These are phyloP conservation scores for Oxystoma pomonae DNA, from an alignment of 2,888 invertebrate species.

Conservation along the genomic window DNA sequence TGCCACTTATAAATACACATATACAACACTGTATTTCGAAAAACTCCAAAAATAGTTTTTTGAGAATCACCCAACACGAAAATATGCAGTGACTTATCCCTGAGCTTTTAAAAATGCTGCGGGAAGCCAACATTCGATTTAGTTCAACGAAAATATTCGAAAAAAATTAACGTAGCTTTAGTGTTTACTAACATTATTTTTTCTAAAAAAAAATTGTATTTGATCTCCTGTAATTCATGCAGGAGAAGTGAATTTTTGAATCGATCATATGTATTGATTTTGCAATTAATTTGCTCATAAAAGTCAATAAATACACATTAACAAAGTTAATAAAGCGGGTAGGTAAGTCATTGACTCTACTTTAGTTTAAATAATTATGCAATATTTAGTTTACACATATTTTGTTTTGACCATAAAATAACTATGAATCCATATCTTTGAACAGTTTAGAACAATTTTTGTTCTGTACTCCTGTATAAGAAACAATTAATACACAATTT, in stretches of 20 bases:
- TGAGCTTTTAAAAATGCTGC: slow-evolving; percentile 24
- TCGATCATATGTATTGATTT: too few species aligned
- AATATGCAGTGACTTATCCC: slow-evolving; percentile 35
- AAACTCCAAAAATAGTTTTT: slow-evolving; percentile 23
- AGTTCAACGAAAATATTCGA: neutral
- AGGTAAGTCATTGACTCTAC: neutral
- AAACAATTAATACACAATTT: too few species aligned
- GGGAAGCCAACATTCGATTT: neutral
- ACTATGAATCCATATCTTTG: too few species aligned
- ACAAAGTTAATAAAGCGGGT: neutral
- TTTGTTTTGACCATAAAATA: too few species aligned
- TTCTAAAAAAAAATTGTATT: too few species aligned
- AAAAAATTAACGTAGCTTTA: neutral
- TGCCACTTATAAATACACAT: neutral
- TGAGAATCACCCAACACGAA: slow-evolving; percentile 31
- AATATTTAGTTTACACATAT: too few species aligned
- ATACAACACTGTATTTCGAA: slow-evolving; percentile 1
- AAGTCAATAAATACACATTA: neutral
- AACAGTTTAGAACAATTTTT: too few species aligned
- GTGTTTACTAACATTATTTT: too few species aligned
- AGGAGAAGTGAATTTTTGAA: too few species aligned
- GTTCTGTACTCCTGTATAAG: too few species aligned
- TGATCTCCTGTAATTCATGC: too few species aligned
- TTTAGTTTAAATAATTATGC: neutral
- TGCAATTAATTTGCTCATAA: neutral